Percentiles rank a stretch among this genome's conserved stretches.
Conservation (phyloP, 2,888 invertebrate genomes). For the Heliconius erato region DNA sequence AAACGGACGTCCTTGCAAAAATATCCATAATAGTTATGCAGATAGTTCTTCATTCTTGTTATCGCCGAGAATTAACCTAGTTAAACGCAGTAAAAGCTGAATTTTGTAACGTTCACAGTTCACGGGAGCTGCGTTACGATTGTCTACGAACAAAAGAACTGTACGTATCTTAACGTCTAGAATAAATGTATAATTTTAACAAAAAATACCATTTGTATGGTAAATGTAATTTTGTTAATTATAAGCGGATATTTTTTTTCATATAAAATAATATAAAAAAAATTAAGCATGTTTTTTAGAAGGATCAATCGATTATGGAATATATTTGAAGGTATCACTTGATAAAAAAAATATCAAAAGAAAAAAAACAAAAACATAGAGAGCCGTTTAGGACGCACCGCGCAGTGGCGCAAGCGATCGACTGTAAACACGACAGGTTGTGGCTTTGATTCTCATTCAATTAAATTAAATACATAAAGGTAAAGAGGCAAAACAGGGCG, state of each 20-base stretch:
- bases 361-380: too few species aligned
- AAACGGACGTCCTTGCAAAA: constrained; percentile 37
- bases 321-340: too few species aligned
- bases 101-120: constrained; percentile 39
- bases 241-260: too few species aligned
- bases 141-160: constrained; percentile 41
- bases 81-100: constrained; percentile 58
- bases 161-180: constrained; percentile 30
- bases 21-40: constrained; percentile 30
- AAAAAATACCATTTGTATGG: not conserved
- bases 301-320: too few species aligned
- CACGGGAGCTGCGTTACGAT: constrained; percentile 34
- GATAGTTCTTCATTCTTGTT: constrained; percentile 55
- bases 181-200: constrained; percentile 34
- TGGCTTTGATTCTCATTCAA: too few species aligned
- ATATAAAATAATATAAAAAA: too few species aligned
- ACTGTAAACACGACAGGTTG: too few species aligned
- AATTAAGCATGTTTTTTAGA: too few species aligned
- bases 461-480: too few species aligned
- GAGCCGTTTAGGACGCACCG: too few species aligned
- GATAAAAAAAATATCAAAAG: too few species aligned
- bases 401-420: too few species aligned
- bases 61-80: constrained; percentile 65
- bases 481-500: not conserved
- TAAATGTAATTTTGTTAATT: not conserved